Base-by-base conservation (phyloP, 2,797 vertebrate genomes). In the Dipus sagitta region DNA sequence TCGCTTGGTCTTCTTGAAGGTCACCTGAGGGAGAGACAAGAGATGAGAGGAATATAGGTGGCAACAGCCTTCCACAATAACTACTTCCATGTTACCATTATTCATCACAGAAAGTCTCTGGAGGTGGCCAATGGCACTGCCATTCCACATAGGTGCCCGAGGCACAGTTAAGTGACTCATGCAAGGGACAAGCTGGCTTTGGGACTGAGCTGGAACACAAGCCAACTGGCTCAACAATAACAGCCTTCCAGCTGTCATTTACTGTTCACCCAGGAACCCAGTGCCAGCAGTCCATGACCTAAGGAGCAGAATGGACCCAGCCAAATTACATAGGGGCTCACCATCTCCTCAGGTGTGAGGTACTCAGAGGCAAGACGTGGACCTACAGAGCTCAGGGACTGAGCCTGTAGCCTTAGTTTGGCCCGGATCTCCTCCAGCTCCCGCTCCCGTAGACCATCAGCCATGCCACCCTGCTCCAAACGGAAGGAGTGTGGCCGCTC, bases 401-500 rank as follows among this genome's bases (percentile, higher is more conserved):
- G 99, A 1, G 99, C 99, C 96, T 99, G 99, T 70, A 94, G 98
- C 52, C 98, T 98, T 12, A 99, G 97, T 28, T 95, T 97, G 34
- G 99, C 98, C 64, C 97, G 98, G 96, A 99, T 99, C 81, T 98
- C 98, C 92, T 99, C 98, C 21, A 99, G 97, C 96, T 99, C 99
- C 0, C 98, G 98, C 82, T 99, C 99, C 90, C 99, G 97, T 2
- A 98, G 98, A 0, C 99, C 99, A 0, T 99, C 98, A 0, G 98
- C 99, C 8, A 96, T 97, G 70, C 99, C 99, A 0, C 99, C 98
- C 0, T 98, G 92, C 17, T 97, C 98, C 92, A 99, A 90, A 2
- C 98, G 98, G 97, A 99, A 99, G 15, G 99, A 98, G 88, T 98
- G 99, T 47, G 99, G 99, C 97, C 99, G 99, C 95, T 99, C 99